Percentiles rank a stretch among this genome's conserved stretches.
Conservation (phyloP, 2,797 vertebrate species). For the Jordanella pulchra region DNA sequence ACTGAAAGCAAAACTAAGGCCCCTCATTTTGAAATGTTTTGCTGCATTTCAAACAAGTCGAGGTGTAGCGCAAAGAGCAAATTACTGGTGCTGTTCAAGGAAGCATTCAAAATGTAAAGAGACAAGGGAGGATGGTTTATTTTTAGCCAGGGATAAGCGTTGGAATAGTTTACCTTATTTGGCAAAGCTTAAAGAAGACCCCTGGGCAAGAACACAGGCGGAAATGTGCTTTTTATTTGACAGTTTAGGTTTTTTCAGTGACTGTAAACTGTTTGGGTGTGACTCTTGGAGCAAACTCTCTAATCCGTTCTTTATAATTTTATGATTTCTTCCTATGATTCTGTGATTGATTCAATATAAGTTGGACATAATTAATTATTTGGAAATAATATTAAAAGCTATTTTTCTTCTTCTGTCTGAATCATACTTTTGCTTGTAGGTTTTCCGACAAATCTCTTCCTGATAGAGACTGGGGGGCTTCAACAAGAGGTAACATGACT, state of each 20-base stretch:
- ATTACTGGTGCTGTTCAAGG: constrained; percentile 59
- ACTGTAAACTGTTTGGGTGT: constrained; percentile 24
- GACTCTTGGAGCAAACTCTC: constrained; percentile 21
- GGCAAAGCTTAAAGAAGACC: constrained; percentile 72
- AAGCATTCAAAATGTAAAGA: constrained; percentile 72
- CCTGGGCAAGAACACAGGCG: constrained; percentile 56
- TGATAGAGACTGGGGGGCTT: constrained; percentile 71
- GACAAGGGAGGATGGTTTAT: constrained; percentile 73
- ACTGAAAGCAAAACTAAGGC: constrained; percentile 8
- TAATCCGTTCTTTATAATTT: constrained; percentile 2
- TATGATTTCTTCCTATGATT: constrained; percentile 3
- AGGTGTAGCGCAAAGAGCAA: constrained; percentile 41
- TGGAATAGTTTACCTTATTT: constrained; percentile 85
- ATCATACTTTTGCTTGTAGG: constrained; percentile 66
- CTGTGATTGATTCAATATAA: constrained; percentile 6
- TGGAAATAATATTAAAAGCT: constrained; percentile 10
- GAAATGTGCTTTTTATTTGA: constrained; percentile 65
- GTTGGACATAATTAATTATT: constrained; percentile 21
- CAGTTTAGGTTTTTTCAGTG: constrained; percentile 40
- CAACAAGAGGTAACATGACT: constrained; percentile 74
- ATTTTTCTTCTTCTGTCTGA: constrained; percentile 39
- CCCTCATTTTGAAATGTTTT: constrained; percentile 28
- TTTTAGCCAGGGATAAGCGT: constrained; percentile 71
- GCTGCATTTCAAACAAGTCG: constrained; percentile 42
- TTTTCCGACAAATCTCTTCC: constrained; percentile 77